These are phyloP conservation scores for Novumbra hubbsi DNA, from an alignment of 2,797 vertebrate species.

Conservation along the genomic window DNA sequence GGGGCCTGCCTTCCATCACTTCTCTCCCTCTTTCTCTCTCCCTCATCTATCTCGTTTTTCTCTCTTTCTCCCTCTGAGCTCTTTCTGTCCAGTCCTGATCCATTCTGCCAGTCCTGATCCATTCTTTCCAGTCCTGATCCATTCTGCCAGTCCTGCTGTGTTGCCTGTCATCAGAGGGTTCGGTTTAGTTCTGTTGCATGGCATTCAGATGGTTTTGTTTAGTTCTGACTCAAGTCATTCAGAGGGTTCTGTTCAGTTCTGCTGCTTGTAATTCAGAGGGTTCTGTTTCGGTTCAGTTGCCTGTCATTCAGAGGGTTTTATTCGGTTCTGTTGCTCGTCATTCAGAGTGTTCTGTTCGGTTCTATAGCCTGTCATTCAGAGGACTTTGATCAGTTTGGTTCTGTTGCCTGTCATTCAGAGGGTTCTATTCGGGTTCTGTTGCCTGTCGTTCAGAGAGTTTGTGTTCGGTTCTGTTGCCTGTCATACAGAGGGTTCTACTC, in stretches of 20 bases:
- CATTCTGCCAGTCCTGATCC: no score
- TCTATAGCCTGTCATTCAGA: no score
- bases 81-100: no score
- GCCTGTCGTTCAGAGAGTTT: background rate
- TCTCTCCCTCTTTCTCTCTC: background rate
- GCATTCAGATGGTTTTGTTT: constrained; percentile 53
- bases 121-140: no score
- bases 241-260: constrained; percentile 39
- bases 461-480: constrained; percentile 49
- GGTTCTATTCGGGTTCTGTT: background rate
- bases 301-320: no score
- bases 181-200: constrained; percentile 50
- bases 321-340: no score
- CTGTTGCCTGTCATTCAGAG: no score
- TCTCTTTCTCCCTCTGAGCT: background rate
- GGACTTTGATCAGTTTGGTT: no score
- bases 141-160: no score
- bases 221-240: no score
- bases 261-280: constrained; percentile 9
- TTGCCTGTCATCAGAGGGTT: background rate
- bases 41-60: background rate
- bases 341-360: no score
- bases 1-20: background rate
- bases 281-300: no score
- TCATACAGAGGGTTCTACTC: constrained; percentile 53